Base-by-base conservation (phyloP, 2,113 vertebrate species). In the Hippocampus abdominalis region DNA sequence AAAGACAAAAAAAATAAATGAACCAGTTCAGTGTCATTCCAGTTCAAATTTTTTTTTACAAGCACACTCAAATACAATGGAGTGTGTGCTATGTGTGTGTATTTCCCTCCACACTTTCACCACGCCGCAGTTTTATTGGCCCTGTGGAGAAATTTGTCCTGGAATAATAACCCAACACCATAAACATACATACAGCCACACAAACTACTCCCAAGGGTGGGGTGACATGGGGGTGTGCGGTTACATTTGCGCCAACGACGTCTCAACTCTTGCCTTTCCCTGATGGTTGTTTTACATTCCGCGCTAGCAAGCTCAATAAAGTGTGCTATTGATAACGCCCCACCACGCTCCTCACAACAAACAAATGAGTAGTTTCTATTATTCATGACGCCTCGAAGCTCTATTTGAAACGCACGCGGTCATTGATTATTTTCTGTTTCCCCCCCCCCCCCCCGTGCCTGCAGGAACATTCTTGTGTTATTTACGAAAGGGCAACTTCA, bases 321-420 rank as follows among this genome's bases (percentile, higher is more conserved):
- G 1, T 13, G 59, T 57, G 46, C 81, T 78, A 89, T 87, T 83
- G 80, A 86, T 85, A 83, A 77, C 81, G 82, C 67, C 48, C 79
- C 82, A 78, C 77, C 73, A 70, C 77, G 69, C 75, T 75, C 69
- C 72, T 84, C 39, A 65, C 70, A 77, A 73, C 81, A 39, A 36
- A 67, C 65, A 67, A 53, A 51, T 46, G 71, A 70, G 65, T 78
- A 65, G 25, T 64, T 71, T 85, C 74, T 82, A 80, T 85, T 86
- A 81, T 86, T 79, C 69, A 68, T 80, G 72, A 84, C 77, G 73
- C 79, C 76, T 78, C 12, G 69, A 4, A 81, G 75, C 65, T 76
- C 85, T 81, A 86, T 91, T 82, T 60, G 60, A 89, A 87, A 88
- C 86, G 87, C 74, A 59, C 63, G 40, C 70, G 64, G 46, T 81